A percentile compares a stretch with the other conserved stretches of the same genome.
phyloP scores from a whole-genome alignment of 2,888 invertebrate species.

The Cephus sareptanus region DNA sequence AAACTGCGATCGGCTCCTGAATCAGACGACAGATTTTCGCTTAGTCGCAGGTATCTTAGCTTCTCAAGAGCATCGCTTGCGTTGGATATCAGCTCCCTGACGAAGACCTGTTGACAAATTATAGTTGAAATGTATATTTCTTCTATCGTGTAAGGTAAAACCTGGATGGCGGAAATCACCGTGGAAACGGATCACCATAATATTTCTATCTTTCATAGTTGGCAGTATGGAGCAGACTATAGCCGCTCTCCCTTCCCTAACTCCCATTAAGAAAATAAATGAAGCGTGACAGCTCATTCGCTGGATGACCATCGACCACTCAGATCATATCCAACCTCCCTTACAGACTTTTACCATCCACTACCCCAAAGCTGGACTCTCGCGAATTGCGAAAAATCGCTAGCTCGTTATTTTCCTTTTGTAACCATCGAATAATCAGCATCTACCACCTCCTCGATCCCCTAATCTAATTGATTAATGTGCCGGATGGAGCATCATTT shows the following conservation, averaged over 20 bases:
- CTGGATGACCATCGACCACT: slow-evolving; percentile 13
- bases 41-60: slow-evolving; percentile 81
- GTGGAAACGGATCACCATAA: slow-evolving; percentile 6
- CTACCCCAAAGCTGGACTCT: no score
- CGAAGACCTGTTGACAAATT: slow-evolving; percentile 79
- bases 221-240: background rate
- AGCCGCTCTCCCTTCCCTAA: slow-evolving; percentile 3
- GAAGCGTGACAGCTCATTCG: slow-evolving; percentile 16
- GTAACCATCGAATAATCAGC: slow-evolving; percentile 3
- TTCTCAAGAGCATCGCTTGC: slow-evolving; percentile 98
- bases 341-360: background rate
- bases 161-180: slow-evolving; percentile 5
- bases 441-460: background rate
- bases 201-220: slow-evolving; percentile 12
- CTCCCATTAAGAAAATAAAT: slow-evolving; percentile 15
- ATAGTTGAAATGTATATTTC: background rate
- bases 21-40: slow-evolving; percentile 66
- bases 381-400: slow-evolving; percentile 1
- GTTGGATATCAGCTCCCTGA: slow-evolving; percentile 95
- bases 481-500: background rate
- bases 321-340: slow-evolving; percentile 1
- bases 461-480: slow-evolving; percentile 5
- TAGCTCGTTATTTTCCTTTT: background rate
- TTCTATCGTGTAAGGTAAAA: background rate
- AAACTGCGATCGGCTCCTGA: slow-evolving; percentile 74